Base-by-base conservation (phyloP, 2,113 vertebrate genomes). In the Corythoichthys haematopterus region DNA sequence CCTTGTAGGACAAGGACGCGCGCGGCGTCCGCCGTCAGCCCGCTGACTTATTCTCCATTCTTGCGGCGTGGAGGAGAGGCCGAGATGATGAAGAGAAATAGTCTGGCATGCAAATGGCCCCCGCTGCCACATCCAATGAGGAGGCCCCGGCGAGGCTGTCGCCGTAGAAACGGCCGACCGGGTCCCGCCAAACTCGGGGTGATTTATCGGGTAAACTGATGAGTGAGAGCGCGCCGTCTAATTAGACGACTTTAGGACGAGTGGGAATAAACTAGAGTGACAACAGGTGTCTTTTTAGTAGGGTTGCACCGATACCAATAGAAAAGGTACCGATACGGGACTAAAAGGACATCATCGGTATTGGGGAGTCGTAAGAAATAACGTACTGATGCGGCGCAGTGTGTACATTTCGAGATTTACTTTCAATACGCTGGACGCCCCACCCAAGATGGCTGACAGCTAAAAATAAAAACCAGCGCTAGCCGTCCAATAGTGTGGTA, bases 1-100 rank as follows among this genome's bases (percentile, higher is more conserved):
- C 92, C 92, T 94, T 94, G 92, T 84, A 81, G 88, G 92, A 92
- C 92, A 94, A 94, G 93, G 92, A 92, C 91, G 86, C 84, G 83
- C 84, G 58, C 88, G 84, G 86, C 89, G 87, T 89, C 89, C 90
- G 87, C 90, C 88, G 80, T 87, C 87, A 85, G 83, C 64, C 81
- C 20, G 85, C 89, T 88, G 90, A 89, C 92, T 92, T 92, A 90
- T 84, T 90, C 87, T 91, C 91, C 88, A 88, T 90, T 90, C 90
- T 83, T 91, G 85, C 79, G 76, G 86, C 86, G 84, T 85, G 63
- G 85, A 61, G 76, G 74, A 58, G 77, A 85, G 80, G 85, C 84
- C 85, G 78, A 80, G 82, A 89, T 88, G 89, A 90, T 88, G 85
- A 88, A 88, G 89, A 88, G 88, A 88, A 88, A 88, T 87, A 84